Percentiles rank a stretch among this genome's conserved stretches.
phyloP scores from a whole-genome alignment of 2,797 vertebrate genomes.

The Mastacembelus armatus region DNA sequence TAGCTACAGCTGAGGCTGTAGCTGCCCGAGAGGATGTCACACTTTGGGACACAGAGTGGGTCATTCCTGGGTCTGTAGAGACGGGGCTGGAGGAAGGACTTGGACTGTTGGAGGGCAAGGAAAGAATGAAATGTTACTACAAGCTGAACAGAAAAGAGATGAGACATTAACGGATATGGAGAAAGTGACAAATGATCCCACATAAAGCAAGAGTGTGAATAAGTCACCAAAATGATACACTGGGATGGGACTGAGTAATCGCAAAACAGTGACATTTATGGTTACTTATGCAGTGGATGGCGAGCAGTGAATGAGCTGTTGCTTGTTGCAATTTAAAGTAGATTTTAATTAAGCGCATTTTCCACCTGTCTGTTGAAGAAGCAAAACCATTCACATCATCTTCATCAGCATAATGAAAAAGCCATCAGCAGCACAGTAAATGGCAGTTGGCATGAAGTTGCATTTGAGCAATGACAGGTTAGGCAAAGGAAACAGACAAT shows the following conservation, averaged over 20 bases:
- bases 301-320: conserved; percentile 29
- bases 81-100: conserved; percentile 65
- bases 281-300: conserved; percentile 43
- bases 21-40: conserved; percentile 64
- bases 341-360: conserved; percentile 1
- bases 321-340: conserved; percentile 18
- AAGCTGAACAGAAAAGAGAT: background rate
- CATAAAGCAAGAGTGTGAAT: conserved; percentile 21
- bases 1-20: conserved; percentile 72
- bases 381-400: conserved; percentile 20
- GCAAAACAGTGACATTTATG: conserved; percentile 47
- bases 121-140: background rate
- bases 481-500: conserved; percentile 22
- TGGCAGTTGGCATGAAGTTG: conserved; percentile 31
- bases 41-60: conserved; percentile 57
- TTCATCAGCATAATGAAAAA: conserved; percentile 33
- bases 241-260: background rate
- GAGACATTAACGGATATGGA: background rate
- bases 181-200: background rate
- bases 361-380: conserved; percentile 6
- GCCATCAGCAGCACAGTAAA: conserved; percentile 33
- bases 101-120: conserved; percentile 53
- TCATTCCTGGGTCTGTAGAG: conserved; percentile 52
- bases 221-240: conserved; percentile 54
- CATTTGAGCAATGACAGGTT: conserved; percentile 9